Base-by-base conservation (phyloP, 2,888 invertebrate species). In the Andrena camellia region DNA sequence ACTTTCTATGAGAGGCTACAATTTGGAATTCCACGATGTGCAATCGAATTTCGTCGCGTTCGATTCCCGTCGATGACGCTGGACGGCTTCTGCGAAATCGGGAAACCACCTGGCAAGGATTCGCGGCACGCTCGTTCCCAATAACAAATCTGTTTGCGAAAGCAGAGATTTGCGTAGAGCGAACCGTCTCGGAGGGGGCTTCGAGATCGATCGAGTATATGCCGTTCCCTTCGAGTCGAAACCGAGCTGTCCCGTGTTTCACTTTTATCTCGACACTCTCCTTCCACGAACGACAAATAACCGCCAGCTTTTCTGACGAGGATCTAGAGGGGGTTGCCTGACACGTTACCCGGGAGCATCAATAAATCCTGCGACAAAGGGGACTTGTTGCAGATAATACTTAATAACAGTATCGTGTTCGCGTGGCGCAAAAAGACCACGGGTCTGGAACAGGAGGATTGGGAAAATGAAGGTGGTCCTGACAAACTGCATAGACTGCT, bases 251-350 rank as follows among this genome's bases (percentile, higher is more conserved):
- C 3, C 4, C 48, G 10, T 62, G 69, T 69, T 60, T 69, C 78
- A 20, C 68, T 42, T 69, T 79, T 79, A 79, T 79, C 81, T 73
- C 69, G 68, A 54, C 78, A 67, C 59, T 59, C n/a, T 54, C 10
- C 42, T 75, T 68, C 75, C 23, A 75, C 67, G 60, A 42, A 42
- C 67, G 29, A 20, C 78, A 35, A 67, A 20, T 29, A 75, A 62
- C 42, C 52, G 52, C 23, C 69, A 20, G 33, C 23, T 13, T 33
- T 5, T 20, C 68, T 31, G 10, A 57, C 23, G 59, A 50, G 69
- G 68, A 72, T 48, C 42, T 23, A 26, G 48, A 63, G 33, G 63
- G 7, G n/a, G 54, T 48, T 63, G 23, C 23, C 63, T 2, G 23
- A 8, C 23, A 10, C 29, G 42, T 60, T 54, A 52, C 2, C 29